Evolutionary conservation across 2,888 invertebrate species (phyloP).

Genomic region (Drosophila multiciliata): DNA sequence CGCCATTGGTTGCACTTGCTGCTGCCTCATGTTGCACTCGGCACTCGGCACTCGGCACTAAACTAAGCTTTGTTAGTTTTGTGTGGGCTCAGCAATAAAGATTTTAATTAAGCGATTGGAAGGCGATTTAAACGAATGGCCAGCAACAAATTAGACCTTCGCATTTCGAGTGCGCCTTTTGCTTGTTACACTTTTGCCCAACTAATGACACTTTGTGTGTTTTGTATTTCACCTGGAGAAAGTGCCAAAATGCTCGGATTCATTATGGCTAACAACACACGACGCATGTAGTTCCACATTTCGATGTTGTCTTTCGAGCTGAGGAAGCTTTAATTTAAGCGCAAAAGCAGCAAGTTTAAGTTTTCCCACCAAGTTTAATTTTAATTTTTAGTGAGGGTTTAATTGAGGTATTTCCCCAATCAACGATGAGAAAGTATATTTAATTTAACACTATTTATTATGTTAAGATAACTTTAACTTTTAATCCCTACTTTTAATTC

Average conservation of each 20-base stretch:
- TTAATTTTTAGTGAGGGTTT: not conserved
- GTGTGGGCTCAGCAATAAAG: slow-evolving; percentile 60
- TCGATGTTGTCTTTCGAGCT: not conserved
- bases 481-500: not conserved
- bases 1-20: slow-evolving; percentile 43
- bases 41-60: slow-evolving; percentile 24
- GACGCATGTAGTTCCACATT: not conserved
- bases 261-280: slow-evolving; percentile 13
- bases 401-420: not conserved
- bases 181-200: slow-evolving; percentile 42
- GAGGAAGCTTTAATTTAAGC: slow-evolving; percentile 9
- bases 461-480: not conserved
- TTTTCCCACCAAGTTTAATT: not conserved
- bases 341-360: not conserved
- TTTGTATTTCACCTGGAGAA: slow-evolving; percentile 30
- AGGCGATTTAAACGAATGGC: slow-evolving; percentile 58
- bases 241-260: slow-evolving; percentile 36
- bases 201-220: slow-evolving; percentile 40
- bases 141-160: slow-evolving; percentile 44
- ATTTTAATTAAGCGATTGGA: slow-evolving; percentile 80
- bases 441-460: not conserved
- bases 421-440: not conserved
- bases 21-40: slow-evolving; percentile 30
- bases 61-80: slow-evolving; percentile 41
- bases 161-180: slow-evolving; percentile 52